Percentiles rank a stretch among this genome's conserved stretches.
phyloP scores from a whole-genome alignment of 2,113 vertebrate genomes.

The Oxyruncus cristatus region DNA sequence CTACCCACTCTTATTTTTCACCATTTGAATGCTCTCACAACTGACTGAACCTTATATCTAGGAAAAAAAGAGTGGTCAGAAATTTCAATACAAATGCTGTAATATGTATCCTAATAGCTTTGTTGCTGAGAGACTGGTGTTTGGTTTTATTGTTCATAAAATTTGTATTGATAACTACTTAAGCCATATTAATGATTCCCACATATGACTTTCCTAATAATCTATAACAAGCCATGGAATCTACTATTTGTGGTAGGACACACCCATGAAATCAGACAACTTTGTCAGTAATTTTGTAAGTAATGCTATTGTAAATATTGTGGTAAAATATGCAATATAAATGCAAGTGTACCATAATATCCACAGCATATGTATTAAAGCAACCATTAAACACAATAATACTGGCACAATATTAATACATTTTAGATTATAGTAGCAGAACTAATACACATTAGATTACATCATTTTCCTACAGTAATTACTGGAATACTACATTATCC shows the following conservation, averaged over 20 bases:
- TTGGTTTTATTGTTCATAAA: constrained; percentile 34
- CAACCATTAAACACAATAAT: constrained; percentile 19
- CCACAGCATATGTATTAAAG: background rate
- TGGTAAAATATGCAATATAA: background rate
- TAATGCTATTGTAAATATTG: background rate
- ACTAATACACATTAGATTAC: constrained; percentile 47
- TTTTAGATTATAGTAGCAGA: constrained; percentile 40
- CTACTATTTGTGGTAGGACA: background rate
- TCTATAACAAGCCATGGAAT: background rate
- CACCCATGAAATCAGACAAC: background rate
- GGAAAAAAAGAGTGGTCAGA: background rate
- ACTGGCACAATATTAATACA: background rate
- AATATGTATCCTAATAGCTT: background rate
- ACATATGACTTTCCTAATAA: background rate
- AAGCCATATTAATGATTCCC: background rate
- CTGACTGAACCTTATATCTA: background rate
- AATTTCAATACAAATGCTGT: background rate
- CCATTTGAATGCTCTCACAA: background rate
- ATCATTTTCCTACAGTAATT: constrained; percentile 62
- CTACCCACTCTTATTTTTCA: background rate
- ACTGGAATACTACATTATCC: constrained; percentile 42
- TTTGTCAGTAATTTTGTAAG: background rate
- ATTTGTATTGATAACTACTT: constrained; percentile 21
- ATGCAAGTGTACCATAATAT: background rate
- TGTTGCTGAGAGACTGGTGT: background rate